These are phyloP conservation scores for Lasius fuliginosus DNA, from an alignment of 2,888 invertebrate species.

Conservation along the genomic window DNA sequence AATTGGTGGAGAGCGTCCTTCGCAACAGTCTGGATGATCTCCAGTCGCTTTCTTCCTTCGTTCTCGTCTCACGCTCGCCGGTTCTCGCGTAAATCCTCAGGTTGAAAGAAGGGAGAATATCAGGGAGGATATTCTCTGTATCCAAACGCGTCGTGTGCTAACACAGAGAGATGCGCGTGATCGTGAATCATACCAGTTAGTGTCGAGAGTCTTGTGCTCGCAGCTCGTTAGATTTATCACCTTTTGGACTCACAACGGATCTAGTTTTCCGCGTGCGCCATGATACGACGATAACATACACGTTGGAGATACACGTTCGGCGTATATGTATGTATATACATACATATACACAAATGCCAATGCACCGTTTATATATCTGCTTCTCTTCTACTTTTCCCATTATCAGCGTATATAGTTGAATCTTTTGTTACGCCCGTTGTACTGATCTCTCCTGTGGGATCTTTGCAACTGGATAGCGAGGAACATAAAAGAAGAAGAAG, in stretches of 20 bases:
- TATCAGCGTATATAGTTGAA: constrained; percentile 72
- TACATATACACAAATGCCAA: constrained; percentile 25
- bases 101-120: constrained; percentile 41
- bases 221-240: constrained; percentile 82
- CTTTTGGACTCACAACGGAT: constrained; percentile 77
- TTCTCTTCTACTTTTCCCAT: constrained; percentile 32
- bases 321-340: neutral
- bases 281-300: constrained; percentile 69
- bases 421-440: constrained; percentile 83
- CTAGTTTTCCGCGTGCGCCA: constrained; percentile 78
- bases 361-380: constrained; percentile 64
- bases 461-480: constrained; percentile 75
- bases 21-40: constrained; percentile 35
- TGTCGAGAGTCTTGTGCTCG: constrained; percentile 74
- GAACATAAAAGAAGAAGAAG: constrained; percentile 53
- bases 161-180: constrained; percentile 70
- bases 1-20: constrained; percentile 53
- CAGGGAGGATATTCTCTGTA: constrained; percentile 53
- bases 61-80: neutral
- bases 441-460: constrained; percentile 81
- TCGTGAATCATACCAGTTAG: constrained; percentile 81
- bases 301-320: constrained; percentile 45
- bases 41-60: constrained; percentile 9
- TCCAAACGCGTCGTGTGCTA: constrained; percentile 60
- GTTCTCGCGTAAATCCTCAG: constrained; percentile 39